Evolutionary conservation across 2,113 vertebrate species (phyloP), one percentile per base, ranked within the genome.

Genomic region (Cryptotis parvus): DNA sequence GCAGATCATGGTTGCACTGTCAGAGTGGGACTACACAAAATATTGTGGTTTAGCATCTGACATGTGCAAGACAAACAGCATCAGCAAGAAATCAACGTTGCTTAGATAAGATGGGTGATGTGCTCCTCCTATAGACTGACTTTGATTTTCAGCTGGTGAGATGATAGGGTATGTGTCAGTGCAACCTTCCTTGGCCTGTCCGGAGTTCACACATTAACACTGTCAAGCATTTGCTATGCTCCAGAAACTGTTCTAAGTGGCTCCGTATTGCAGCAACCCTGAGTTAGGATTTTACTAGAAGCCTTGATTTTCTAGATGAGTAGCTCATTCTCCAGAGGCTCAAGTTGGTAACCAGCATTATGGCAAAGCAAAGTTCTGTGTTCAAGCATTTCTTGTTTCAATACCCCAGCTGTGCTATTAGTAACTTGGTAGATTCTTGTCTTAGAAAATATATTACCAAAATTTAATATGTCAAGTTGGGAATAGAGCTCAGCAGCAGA

Each of bases 301-400:
- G 39, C 26, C 10, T 93, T 85, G 11, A 68, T 89, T 70, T 78
- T 41, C 37, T 5, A 76, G 80, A 43, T 49, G 33, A 92, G 11
- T 6, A n/a, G 78, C 68, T 7, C 33, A 6, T 63, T 18, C 49
- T 4, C 61, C 12, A 72, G 49, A 87, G 61, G 27, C 22, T 35
- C 15, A 33, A 61, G 70, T 35, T 87, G 14, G 10, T n/a, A 33
- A 52, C 27, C 78, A 70, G 26, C 7, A 58, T 26, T 91, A 77
- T 69, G 29, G 3, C n/a, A 84, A 63, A 87, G 31, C 3, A 24
- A 72, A n/a, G 9, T 70, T 76, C 74, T 84, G 78, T 72, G 65
- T 39, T 49, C 11, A 79, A 70, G 18, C 33, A 69, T 91, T 91
- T 85, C n/a, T 76, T 27, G 9, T 76, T 92, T 74, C 63, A 66